Conservation (phyloP, 2,797 vertebrate species). For the Scarus forsteni region DNA sequence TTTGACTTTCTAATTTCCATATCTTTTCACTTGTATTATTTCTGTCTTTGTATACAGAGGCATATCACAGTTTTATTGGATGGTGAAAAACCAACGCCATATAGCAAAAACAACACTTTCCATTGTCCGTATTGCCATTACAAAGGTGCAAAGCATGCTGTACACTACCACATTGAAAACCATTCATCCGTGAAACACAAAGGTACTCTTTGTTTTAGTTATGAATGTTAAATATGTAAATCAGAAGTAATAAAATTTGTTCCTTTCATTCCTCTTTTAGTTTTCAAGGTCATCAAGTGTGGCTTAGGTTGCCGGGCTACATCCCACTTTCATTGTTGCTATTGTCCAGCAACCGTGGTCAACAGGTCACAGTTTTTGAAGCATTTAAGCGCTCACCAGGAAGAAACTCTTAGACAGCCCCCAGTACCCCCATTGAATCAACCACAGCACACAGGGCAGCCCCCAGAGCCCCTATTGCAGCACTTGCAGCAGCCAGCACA, state of each 20-base stretch:
- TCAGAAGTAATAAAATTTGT: not conserved
- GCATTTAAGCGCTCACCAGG: not conserved
- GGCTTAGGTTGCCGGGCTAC: not conserved
- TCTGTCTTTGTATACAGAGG: not conserved
- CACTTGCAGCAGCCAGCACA: too few species aligned
- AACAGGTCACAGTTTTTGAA: not conserved
- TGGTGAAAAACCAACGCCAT: not conserved
- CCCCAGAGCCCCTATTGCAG: too few species aligned
- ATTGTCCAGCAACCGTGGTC: not conserved
- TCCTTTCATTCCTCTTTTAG: conserved; percentile 1
- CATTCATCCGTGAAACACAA: not conserved
- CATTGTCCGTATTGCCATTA: not conserved
- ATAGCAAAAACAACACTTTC: not conserved
- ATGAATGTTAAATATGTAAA: too few species aligned
- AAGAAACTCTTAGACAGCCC: too few species aligned
- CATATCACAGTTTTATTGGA: not conserved
- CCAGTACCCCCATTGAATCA: too few species aligned
- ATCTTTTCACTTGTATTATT: not conserved
- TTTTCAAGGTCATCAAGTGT: not conserved
- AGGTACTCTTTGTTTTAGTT: not conserved
- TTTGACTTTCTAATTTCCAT: too few species aligned
- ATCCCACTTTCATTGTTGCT: conserved; percentile 3
- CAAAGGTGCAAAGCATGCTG: not conserved
- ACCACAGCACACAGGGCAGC: too few species aligned
- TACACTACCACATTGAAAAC: not conserved